phyloP scores from a whole-genome alignment of 2,797 vertebrate genomes.

The Gila robusta region DNA sequence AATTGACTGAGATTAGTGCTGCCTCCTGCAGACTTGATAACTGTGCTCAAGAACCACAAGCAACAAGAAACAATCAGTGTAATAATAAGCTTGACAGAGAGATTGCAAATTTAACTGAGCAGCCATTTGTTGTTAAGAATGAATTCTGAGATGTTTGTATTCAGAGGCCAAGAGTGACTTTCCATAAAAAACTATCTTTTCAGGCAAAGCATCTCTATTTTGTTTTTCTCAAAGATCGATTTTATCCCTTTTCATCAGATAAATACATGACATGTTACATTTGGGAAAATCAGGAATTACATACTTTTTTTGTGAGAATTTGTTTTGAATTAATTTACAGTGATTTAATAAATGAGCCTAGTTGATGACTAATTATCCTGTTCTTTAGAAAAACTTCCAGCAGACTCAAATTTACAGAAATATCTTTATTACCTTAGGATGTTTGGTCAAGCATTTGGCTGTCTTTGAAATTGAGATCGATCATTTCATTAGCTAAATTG shows the following conservation, averaged over 20 bases:
- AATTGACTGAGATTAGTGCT: constrained; percentile 32
- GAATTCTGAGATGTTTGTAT: not conserved
- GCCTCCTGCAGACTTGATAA: constrained; percentile 23
- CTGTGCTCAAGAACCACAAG: constrained; percentile 4
- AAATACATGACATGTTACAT: not conserved
- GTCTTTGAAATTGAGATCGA: constrained; percentile 16
- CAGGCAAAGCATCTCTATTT: not conserved
- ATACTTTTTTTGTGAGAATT: not conserved
- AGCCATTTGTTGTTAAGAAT: not conserved
- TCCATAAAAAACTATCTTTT: not conserved
- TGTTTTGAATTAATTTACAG: not conserved
- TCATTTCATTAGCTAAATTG: constrained; percentile 15
- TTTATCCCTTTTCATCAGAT: not conserved
- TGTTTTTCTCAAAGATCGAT: not conserved
- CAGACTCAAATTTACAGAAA: not conserved
- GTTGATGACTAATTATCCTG: not conserved
- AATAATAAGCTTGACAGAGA: constrained; percentile 20
- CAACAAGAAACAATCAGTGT: constrained; percentile 11
- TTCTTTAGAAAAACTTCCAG: not conserved
- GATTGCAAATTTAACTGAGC: not conserved
- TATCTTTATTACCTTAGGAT: not conserved
- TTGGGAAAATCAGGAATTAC: not conserved
- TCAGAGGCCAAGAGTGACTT: not conserved
- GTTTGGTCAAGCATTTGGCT: constrained; percentile 22
- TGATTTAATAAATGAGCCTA: not conserved